Percentiles rank a stretch among this genome's conserved stretches.
These are phyloP conservation scores for Benthosema pterotum DNA, from an alignment of 2,797 vertebrate species.

Conservation along the genomic window DNA sequence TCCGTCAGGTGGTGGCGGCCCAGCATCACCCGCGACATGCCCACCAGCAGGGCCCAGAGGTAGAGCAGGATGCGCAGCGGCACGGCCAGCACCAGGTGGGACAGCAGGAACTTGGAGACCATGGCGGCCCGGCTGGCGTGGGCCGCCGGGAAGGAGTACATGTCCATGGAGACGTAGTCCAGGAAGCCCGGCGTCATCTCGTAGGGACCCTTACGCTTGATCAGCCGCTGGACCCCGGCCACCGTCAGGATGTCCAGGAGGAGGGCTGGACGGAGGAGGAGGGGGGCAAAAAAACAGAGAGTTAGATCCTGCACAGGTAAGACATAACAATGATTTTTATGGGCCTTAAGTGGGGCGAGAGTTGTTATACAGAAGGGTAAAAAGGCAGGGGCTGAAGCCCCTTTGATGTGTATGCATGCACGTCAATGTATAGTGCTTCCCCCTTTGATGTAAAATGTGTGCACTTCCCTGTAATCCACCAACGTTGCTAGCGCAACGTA, in stretches of 20 bases:
- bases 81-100: constrained; percentile 93
- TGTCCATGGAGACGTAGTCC: constrained; percentile 92
- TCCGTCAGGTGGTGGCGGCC: constrained; percentile 94
- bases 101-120: constrained; percentile 96
- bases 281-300: neutral
- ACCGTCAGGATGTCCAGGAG: constrained; percentile 91
- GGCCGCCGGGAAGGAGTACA: constrained; percentile 91
- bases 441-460: no score
- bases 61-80: constrained; percentile 91
- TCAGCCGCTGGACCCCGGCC: constrained; percentile 90
- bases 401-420: no score
- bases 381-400: no score
- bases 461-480: no score
- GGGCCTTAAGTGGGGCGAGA: no score
- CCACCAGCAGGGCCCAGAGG: constrained; percentile 92
- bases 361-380: no score
- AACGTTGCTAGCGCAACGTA: no score
- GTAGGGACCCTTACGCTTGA: constrained; percentile 89
- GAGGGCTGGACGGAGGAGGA: constrained; percentile 78
- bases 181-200: constrained; percentile 87
- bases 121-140: constrained; percentile 93
- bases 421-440: no score
- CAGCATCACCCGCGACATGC: constrained; percentile 91
- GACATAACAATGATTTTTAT: no score
- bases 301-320: neutral